Evolutionary conservation across 2,113 vertebrate species (phyloP).

Genomic region (Lasiurus borealis): DNA sequence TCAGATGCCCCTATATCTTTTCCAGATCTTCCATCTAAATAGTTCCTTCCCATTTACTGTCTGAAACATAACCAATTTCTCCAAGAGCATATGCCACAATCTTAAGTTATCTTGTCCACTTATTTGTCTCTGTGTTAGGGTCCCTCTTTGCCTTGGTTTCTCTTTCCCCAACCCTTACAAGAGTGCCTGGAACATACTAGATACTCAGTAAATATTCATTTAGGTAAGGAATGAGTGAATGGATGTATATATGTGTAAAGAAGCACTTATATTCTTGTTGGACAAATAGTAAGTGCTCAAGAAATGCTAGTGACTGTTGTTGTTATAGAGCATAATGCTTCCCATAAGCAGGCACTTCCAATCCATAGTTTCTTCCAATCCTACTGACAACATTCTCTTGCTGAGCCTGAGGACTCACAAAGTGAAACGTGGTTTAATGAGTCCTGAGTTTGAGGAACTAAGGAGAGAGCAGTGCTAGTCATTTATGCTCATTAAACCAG

Average conservation of each 20-base stretch:
- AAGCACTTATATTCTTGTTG: not conserved
- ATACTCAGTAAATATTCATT: not conserved
- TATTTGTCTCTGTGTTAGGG: not conserved
- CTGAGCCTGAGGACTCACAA: not conserved
- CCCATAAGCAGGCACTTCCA: not conserved
- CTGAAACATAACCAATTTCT: not conserved
- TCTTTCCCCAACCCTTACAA: not conserved
- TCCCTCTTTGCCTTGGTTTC: not conserved
- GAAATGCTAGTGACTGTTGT: not conserved
- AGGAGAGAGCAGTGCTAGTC: not conserved
- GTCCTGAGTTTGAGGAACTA: not conserved
- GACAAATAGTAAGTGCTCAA: not conserved
- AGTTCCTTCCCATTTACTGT: not conserved
- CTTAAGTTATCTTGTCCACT: not conserved
- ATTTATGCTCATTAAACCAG: conserved; percentile 11
- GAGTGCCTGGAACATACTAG: not conserved
- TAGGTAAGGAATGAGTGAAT: not conserved
- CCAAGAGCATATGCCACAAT: not conserved
- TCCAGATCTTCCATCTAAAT: not conserved
- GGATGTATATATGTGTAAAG: not conserved
- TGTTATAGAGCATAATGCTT: not conserved
- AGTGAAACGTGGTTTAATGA: not conserved
- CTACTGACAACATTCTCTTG: not conserved
- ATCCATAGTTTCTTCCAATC: not conserved
- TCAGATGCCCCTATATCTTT: not conserved